A percentile compares a stretch with the other conserved stretches of the same genome.
These are phyloP conservation scores for Trichogramma evanescens DNA, from an alignment of 2,888 invertebrate genomes.

Conservation along the genomic window DNA sequence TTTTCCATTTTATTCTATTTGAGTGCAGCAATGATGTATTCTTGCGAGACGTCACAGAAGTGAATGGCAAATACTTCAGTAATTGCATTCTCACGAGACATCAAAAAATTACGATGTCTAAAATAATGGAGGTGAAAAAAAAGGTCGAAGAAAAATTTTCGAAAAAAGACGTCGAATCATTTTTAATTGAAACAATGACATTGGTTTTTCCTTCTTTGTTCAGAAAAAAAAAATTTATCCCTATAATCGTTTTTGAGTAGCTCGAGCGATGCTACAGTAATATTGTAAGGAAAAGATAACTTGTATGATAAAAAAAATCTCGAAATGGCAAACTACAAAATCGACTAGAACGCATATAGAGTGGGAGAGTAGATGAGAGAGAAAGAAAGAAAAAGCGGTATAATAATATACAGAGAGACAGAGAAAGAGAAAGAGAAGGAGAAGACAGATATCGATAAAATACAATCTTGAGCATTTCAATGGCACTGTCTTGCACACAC, in stretches of 20 bases:
- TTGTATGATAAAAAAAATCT: no score
- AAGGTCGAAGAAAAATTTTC: no score
- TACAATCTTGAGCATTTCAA: constrained; percentile 12
- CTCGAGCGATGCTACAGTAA: no score
- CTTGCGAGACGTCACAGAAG: no score
- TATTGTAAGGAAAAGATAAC: no score
- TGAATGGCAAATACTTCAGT: no score
- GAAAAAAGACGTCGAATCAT: background rate
- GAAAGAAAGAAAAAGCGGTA: background rate
- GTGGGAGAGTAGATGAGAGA: background rate
- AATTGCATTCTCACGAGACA: no score
- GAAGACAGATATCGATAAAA: constrained; percentile 19
- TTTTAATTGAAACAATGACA: background rate
- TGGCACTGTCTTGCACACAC: background rate
- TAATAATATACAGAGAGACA: background rate
- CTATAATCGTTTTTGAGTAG: no score
- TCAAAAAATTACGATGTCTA: no score
- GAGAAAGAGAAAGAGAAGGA: constrained; percentile 4
- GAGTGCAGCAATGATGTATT: no score
- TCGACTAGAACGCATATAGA: constrained; percentile 10
- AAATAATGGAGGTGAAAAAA: no score
- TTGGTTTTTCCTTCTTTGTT: background rate
- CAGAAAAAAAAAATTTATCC: background rate
- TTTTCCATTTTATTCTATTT: no score
- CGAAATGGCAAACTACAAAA: constrained; percentile 4